Evolutionary conservation across 2,797 vertebrate species (phyloP).

Genomic region (Sebastiscus albofasciatus): DNA sequence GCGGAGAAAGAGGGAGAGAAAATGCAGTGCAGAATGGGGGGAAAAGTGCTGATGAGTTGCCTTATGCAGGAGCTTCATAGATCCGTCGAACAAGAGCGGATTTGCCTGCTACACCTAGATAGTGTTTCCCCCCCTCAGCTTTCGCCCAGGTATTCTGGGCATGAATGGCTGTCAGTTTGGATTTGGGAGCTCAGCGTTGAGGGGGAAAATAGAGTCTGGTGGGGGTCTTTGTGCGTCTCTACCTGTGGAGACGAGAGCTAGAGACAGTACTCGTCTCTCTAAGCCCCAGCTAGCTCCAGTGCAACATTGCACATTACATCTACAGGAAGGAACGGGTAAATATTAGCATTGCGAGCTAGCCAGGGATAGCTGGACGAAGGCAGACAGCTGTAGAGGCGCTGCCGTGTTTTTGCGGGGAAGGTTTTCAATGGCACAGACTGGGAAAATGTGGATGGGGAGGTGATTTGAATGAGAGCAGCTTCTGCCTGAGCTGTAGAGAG

Average conservation of each 20-base stretch:
- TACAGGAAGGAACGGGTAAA: slow-evolving; percentile 32
- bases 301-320: slow-evolving; percentile 43
- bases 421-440: slow-evolving; percentile 55
- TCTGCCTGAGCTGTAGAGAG: slow-evolving; percentile 74
- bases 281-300: slow-evolving; percentile 50
- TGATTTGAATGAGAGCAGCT: slow-evolving; percentile 75
- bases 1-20: slow-evolving; percentile 40
- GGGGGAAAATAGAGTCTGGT: slow-evolving; percentile 79
- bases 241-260: slow-evolving; percentile 76
- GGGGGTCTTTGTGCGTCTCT: slow-evolving; percentile 80
- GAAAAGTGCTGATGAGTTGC: slow-evolving; percentile 78
- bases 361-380: slow-evolving; percentile 14
- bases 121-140: slow-evolving; percentile 70
- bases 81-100: slow-evolving; percentile 79
- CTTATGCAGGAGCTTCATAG: slow-evolving; percentile 68
- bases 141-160: slow-evolving; percentile 84
- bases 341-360: slow-evolving; percentile 44
- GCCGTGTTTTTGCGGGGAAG: slow-evolving; percentile 52
- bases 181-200: slow-evolving; percentile 83
- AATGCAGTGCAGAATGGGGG: slow-evolving; percentile 45
- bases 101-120: slow-evolving; percentile 85
- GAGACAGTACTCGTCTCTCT: slow-evolving; percentile 60
- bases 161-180: slow-evolving; percentile 87
- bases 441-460: slow-evolving; percentile 66
- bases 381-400: slow-evolving; percentile 31